phyloP scores from a whole-genome alignment of 2,113 vertebrate species.

The Hucho hucho region DNA sequence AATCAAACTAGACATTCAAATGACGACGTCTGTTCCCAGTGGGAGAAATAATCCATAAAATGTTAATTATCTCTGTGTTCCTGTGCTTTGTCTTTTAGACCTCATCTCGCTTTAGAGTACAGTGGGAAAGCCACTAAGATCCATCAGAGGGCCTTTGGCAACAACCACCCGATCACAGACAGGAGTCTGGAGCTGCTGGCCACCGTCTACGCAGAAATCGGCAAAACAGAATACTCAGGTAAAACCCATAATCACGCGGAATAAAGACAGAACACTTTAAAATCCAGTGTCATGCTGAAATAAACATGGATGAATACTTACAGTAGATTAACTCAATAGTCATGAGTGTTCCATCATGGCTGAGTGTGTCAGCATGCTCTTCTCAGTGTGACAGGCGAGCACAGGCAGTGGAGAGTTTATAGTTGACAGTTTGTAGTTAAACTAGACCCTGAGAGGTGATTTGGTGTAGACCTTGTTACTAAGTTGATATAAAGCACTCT shows the following conservation, averaged over 20 bases:
- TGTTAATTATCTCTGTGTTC: not conserved
- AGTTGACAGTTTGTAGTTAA: not conserved
- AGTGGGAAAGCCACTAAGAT: slow-evolving; percentile 79
- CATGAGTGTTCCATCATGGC: too few relatives aligned
- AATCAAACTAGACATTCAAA: too few relatives aligned
- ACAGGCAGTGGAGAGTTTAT: not conserved
- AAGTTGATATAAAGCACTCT: not conserved
- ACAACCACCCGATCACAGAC: slow-evolving; percentile 71
- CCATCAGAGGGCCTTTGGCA: slow-evolving; percentile 76
- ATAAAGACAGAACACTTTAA: not conserved
- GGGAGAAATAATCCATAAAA: not conserved
- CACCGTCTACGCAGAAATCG: slow-evolving; percentile 76
- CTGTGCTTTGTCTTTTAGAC: slow-evolving; percentile 51
- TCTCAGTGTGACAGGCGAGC: too few relatives aligned
- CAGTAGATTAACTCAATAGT: too few relatives aligned
- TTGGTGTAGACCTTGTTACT: not conserved
- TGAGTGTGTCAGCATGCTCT: too few relatives aligned
- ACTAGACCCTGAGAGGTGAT: not conserved
- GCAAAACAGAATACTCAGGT: slow-evolving; percentile 81
- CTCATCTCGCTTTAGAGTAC: slow-evolving; percentile 78
- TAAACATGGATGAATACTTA: too few relatives aligned
- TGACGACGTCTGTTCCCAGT: too few relatives aligned
- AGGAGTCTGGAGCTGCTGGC: slow-evolving; percentile 79
- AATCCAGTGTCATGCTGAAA: not conserved
- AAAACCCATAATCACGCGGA: slow-evolving; percentile 31